A percentile compares a stretch with the other conserved stretches of the same genome.
Conservation (phyloP, 2,888 invertebrate species). For the Lithophane socia region DNA sequence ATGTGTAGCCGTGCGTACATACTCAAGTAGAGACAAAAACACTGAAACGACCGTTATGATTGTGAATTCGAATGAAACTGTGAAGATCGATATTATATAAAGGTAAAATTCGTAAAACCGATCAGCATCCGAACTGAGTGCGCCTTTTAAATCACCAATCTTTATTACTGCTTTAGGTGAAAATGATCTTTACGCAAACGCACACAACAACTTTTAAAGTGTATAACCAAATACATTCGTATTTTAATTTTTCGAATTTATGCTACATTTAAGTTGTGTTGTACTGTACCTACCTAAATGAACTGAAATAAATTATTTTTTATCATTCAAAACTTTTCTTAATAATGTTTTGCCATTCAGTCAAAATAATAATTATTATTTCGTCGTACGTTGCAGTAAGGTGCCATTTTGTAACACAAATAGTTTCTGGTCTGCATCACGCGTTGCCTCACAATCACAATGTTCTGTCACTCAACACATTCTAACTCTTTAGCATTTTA, state of each 20-base stretch:
- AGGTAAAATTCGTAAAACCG: too few species aligned
- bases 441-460: conserved; percentile 17
- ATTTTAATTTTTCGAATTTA: too few species aligned
- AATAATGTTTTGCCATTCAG: neutral
- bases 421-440: conserved; percentile 24
- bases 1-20: too few species aligned
- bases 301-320: neutral
- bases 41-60: neutral
- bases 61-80: neutral
- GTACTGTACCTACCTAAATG: too few species aligned
- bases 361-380: too few species aligned
- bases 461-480: conserved; percentile 8
- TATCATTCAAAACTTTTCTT: neutral
- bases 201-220: too few species aligned
- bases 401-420: conserved; percentile 12
- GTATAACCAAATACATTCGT: too few species aligned
- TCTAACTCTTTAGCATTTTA: conserved; percentile 21
- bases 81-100: neutral
- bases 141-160: too few species aligned
- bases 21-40: neutral
- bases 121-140: too few species aligned
- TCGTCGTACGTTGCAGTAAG: neutral
- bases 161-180: too few species aligned
- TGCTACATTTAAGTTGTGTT: too few species aligned
- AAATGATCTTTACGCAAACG: too few species aligned